Evolutionary conservation across 2,797 vertebrate genomes (phyloP), one percentile per base, ranked within the genome.

Genomic region (Notolabrus celidotus): DNA sequence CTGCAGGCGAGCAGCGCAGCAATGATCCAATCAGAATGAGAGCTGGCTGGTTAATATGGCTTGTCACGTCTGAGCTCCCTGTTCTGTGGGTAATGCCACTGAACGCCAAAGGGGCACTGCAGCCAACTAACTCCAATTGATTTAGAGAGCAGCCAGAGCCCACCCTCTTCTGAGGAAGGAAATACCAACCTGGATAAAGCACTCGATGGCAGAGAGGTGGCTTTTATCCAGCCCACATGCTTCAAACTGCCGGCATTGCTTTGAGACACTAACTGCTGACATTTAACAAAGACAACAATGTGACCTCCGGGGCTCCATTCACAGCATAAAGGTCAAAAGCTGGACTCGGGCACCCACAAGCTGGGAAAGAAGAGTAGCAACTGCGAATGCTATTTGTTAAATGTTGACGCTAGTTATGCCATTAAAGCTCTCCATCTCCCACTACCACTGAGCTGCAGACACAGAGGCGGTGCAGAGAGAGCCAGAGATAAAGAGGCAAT

Each of bases 41-140:
- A 83, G 82, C 72, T 55, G 83, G 72, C 67, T 91, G 86, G 77
- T 90, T 92, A 85, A 91, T 87, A 80, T 71, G 77, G 55, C 72
- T 54, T 55, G 84, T 92, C 91, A 92, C 82, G 68, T 88, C 79
- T 69, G 70, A 73, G 85, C 73, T 79, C 60, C 60, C 85, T 75
- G 84, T 79, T 86, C 83, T 88, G 79, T 58, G 72, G 77, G 70
- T 89, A 85, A 86, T 74, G 77, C 73, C 19, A 74, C 86, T 88
- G 80, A 74, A 79, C 34, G 77, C 77, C 82, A 79, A 83, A 85
- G 74, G 79, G 77, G 73, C 70, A 79, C 67, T 7, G 8, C 79
- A 73, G 85, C 74, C 82, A 79, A 80, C 61, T 68, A 76, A 60
- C 79, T 89, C 68, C 74, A 58, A 84, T 77, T 88, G 88, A 84